Evolutionary conservation across 92 coral and sea anemone genomes (phyloP).

Genomic region (Palythoa caribaeorum): DNA sequence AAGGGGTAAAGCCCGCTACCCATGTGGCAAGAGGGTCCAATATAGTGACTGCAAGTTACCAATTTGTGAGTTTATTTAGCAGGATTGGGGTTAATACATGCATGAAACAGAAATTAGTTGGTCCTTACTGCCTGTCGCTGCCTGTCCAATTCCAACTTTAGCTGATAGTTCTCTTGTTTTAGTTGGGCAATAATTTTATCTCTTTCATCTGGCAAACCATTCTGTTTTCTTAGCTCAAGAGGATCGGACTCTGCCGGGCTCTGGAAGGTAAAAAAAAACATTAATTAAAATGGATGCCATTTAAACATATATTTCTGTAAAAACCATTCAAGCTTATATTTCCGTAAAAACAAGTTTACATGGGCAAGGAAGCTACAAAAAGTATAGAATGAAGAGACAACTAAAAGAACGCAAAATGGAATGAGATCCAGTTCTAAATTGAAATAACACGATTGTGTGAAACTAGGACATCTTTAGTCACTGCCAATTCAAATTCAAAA

Average conservation of each 20-base stretch:
- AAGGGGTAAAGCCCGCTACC: too few species aligned
- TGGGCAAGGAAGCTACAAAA: background rate
- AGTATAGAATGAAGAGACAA: too few species aligned
- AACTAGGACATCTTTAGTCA: too few species aligned
- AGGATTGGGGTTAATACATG: background rate
- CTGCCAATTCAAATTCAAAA: too few species aligned
- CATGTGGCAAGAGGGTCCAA: too few species aligned
- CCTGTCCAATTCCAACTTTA: slow-evolving; percentile 72
- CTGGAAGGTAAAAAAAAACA: background rate
- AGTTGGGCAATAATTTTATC: slow-evolving; percentile 83
- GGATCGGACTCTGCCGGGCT: slow-evolving; percentile 35
- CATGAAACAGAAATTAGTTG: background rate
- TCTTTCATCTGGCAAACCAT: slow-evolving; percentile 68
- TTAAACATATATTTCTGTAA: background rate
- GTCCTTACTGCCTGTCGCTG: slow-evolving; percentile 69
- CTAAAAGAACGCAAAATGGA: too few species aligned
- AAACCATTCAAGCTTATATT: background rate
- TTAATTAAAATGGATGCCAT: background rate
- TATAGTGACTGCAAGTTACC: too few species aligned
- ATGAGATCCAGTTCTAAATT: too few species aligned
- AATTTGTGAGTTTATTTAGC: too few species aligned
- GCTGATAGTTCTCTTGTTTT: slow-evolving; percentile 76
- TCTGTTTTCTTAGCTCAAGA: slow-evolving; percentile 56
- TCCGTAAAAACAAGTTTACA: background rate
- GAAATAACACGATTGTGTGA: too few species aligned